These are phyloP conservation scores for Clarias laeviceps DNA, from an alignment of 2,797 vertebrate species.

Conservation along the genomic window DNA sequence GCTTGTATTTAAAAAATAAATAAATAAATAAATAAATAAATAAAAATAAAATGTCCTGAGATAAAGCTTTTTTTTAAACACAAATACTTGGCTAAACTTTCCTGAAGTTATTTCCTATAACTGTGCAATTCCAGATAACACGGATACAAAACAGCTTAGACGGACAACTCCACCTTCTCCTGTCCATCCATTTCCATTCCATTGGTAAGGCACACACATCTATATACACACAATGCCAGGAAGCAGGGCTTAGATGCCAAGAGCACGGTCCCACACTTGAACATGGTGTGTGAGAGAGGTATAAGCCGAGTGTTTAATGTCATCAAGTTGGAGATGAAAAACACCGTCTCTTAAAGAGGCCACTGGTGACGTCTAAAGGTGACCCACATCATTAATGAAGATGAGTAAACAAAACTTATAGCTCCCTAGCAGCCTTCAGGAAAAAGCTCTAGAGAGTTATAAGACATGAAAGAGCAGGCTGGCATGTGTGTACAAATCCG, in stretches of 20 bases:
- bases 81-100: slow-evolving; percentile 47
- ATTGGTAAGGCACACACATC: slow-evolving; percentile 40
- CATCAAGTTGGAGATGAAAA: slow-evolving; percentile 10
- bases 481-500: neutral
- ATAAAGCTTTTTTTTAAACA: slow-evolving; percentile 50
- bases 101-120: slow-evolving; percentile 55
- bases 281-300: neutral
- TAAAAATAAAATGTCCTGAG: neutral
- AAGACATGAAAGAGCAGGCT: neutral
- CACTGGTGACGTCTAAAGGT: slow-evolving; percentile 2
- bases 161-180: slow-evolving; percentile 54
- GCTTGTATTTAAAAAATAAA: too few relatives aligned
- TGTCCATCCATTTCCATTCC: slow-evolving; percentile 37
- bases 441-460: neutral
- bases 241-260: slow-evolving; percentile 48
- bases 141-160: slow-evolving; percentile 51
- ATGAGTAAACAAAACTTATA: slow-evolving; percentile 10
- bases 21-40: too few relatives aligned
- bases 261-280: slow-evolving; percentile 31
- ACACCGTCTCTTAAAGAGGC: neutral
- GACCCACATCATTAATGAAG: neutral
- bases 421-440: slow-evolving; percentile 10
- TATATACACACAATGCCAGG: slow-evolving; percentile 59
- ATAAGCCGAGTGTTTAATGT: slow-evolving; percentile 4
- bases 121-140: slow-evolving; percentile 49